These are phyloP conservation scores for Aphelenchoides fujianensis DNA, from an alignment of 1,140 invertebrate species.

Conservation along the genomic window DNA sequence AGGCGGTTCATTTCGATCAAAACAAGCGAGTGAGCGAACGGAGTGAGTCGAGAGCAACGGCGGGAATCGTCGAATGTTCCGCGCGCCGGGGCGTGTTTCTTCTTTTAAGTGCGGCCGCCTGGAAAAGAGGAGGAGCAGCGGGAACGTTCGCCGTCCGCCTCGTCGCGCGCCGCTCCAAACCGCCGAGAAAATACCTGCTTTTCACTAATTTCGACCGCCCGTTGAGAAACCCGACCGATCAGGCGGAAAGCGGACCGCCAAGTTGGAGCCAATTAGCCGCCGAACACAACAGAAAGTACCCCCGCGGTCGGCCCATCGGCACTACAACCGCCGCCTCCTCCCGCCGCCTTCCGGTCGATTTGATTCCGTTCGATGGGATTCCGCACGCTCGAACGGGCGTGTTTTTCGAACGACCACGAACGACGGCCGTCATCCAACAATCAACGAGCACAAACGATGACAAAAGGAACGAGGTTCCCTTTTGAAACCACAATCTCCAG, in stretches of 20 bases:
- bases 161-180: background rate
- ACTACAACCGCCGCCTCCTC: background rate
- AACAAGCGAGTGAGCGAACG: background rate
- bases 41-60: no score
- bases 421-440: background rate
- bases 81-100: background rate
- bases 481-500: no score
- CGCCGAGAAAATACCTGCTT: background rate
- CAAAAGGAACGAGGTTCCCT: no score
- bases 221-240: background rate
- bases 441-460: no score
- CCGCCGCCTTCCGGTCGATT: background rate
- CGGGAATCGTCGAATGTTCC: conserved; percentile 8
- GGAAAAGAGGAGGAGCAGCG: background rate
- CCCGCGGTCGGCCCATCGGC: background rate
- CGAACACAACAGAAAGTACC: background rate
- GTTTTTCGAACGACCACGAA: background rate
- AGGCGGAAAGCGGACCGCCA: background rate
- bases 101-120: background rate
- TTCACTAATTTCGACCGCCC: background rate
- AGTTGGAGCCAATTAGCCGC: background rate
- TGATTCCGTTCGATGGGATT: background rate
- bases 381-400: background rate
- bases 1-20: background rate
- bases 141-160: background rate